Evolutionary conservation across 2,113 vertebrate genomes (phyloP), one percentile per base, ranked within the genome.

Genomic region (Oriolus oriolus): DNA sequence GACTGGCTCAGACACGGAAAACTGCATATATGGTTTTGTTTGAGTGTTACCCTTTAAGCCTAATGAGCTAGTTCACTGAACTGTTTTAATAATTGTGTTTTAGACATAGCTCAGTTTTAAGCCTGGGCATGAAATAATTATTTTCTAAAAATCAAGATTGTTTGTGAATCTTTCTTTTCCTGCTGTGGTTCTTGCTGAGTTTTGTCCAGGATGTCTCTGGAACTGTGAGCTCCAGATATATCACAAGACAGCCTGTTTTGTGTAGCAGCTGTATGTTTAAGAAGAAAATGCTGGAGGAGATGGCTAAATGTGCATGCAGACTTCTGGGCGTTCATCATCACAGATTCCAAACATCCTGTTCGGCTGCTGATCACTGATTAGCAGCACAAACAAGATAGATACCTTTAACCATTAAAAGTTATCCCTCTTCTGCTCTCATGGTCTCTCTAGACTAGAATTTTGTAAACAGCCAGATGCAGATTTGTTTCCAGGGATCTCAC

Each of bases 401-500:
- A 76, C 53, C 57, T 91, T 78, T 66, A 94, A 77, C 76, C 63
- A 64, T 89, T 94, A 86, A 94, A 92, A 85, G 77, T 92, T 65
- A 28, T 61, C 64, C 59, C 14, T 88, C n/a, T 93, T 80, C 68
- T 0, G 0, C 54, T 94, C 45, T 83, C 85, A 74, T 0, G 0
- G 35, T 85, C 45, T 77, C 28, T 95, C 68, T 59, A 69, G 91
- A 76, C 77, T 78, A 90, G 75, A 94, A 82, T 95, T 97, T 84
- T 91, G 45, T 80, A 83, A 94, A 87, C n/a, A 90, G 33, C n/a
- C 86, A 94, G 50, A 71, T 84, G 84, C 84, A 93, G 90, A 90
- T 93, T 94, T 87, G 31, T 69, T 95, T 97, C 90, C 73, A 95
- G 80, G 90, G 60, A 90, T 89, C 89, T 94, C 92, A 84, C 68